A percentile compares a stretch with the other conserved stretches of the same genome.
phyloP scores from a whole-genome alignment of 30 jellyfish, hydroid and myxozoan genomes.

The Nemopilema nomurai region DNA sequence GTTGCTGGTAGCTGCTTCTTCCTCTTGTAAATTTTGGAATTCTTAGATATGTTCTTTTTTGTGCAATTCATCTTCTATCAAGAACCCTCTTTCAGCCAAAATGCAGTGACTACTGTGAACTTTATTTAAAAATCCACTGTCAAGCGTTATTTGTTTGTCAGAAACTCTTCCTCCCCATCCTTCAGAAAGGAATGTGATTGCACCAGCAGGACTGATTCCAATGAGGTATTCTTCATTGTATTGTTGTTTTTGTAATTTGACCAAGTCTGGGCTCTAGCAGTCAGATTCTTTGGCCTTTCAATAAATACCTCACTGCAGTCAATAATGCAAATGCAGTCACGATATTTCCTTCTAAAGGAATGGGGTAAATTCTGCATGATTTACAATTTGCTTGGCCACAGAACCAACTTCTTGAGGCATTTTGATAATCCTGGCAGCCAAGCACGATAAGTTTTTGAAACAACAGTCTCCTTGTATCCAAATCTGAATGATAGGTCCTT shows the following conservation, averaged over 20 bases:
- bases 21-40: slow-evolving; percentile 69
- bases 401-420: not conserved
- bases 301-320: slow-evolving; percentile 40
- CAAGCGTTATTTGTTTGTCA: slow-evolving; percentile 34
- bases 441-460: slow-evolving; percentile 11
- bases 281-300: slow-evolving; percentile 29
- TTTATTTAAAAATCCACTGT: slow-evolving; percentile 43
- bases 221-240: slow-evolving; percentile 24
- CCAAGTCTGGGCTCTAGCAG: slow-evolving; percentile 37
- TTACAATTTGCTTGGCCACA: not conserved
- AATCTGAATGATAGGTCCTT: slow-evolving; percentile 25
- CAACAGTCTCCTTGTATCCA: slow-evolving; percentile 3
- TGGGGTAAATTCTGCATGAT: not conserved
- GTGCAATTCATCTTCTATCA: slow-evolving; percentile 55
- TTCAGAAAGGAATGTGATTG: slow-evolving; percentile 30
- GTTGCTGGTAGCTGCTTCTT: slow-evolving; percentile 54
- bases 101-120: slow-evolving; percentile 49
- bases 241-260: slow-evolving; percentile 26
- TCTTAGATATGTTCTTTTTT: slow-evolving; percentile 38
- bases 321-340: not conserved
- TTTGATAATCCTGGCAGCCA: slow-evolving; percentile 8
- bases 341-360: not conserved
- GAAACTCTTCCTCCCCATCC: slow-evolving; percentile 68
- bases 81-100: slow-evolving; percentile 60
- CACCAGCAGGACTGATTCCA: slow-evolving; percentile 51